Conservation (phyloP, 2,113 vertebrate genomes). For the Bujurquina vittata region DNA sequence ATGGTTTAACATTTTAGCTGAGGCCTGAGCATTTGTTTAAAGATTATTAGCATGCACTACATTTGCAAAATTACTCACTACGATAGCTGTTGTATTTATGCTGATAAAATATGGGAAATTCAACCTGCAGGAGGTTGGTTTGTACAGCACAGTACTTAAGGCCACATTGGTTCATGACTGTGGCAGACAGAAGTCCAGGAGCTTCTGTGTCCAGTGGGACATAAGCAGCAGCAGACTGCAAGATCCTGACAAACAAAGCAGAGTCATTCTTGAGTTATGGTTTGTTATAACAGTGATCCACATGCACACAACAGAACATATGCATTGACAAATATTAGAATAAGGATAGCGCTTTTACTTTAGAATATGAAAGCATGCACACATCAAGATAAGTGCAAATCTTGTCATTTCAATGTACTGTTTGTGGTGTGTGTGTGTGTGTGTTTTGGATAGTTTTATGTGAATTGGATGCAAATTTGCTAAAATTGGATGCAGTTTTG, state of each 20-base stretch:
- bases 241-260: constrained; percentile 81
- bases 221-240: constrained; percentile 89
- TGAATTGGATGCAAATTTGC: neutral
- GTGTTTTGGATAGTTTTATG: neutral
- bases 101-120: neutral
- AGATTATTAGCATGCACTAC: neutral
- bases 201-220: constrained; percentile 88
- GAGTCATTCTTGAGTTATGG: neutral
- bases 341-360: neutral
- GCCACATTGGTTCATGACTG: constrained; percentile 84
- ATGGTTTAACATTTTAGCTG: neutral
- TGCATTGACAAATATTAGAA: neutral
- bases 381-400: neutral
- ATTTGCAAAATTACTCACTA: neutral
- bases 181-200: constrained; percentile 77
- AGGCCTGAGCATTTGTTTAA: neutral
- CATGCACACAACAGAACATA: neutral
- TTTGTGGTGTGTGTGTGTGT: too few relatives aligned
- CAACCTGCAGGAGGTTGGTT: constrained; percentile 84
- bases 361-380: neutral
- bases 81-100: neutral
- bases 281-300: neutral
- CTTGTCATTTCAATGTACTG: neutral
- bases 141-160: constrained; percentile 87
- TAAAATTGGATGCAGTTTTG: too few relatives aligned